Evolutionary conservation across 2,113 vertebrate genomes (phyloP), one percentile per base, ranked within the genome.

Genomic region (Chloropsis hardwickii): DNA sequence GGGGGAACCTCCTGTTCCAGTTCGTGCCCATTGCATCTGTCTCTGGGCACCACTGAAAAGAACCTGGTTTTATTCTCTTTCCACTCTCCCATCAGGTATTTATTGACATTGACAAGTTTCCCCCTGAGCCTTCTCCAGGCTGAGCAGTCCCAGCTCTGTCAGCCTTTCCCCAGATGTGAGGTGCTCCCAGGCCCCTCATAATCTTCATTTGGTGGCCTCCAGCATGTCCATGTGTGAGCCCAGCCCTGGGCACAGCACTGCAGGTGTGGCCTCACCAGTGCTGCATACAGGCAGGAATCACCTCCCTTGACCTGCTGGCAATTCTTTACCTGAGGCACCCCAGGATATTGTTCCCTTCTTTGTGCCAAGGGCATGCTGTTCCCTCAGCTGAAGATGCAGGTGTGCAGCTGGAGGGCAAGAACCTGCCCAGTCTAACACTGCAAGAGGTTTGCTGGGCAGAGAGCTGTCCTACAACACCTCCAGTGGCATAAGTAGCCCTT

Each of bases 351-450:
- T 24, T 44, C 8, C 4, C 12, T 28, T 40, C 27, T 65, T 37
- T 48, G 51, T 4, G 3, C 22, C 39, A 27, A 14, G 62, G 12
- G 27, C 25, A 10, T 0, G 0, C 27, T 54, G 25, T 17, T 71
- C 14, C 13, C 37, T 42, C 21, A 6, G 3, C 6, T 40, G 51
- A 39, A 57, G 56, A 5, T 35, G 60, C 25, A 51, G 48, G 7
- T 22, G 2, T 21, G 25, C 69, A 88, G 62, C 66, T 35, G 1
- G 20, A 81, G 51, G 22, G 47, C 91, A 66, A 81, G 88, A 80
- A 39, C 70, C 44, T 65, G 35, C 27, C 44, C 42, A 45, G 15
- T 13, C 23, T 39, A 19, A 45, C 18, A 6, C 22, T 27, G 8
- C 25, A 19, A 11, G 78, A 67, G 45, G 23, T 61, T 83, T 86